These are phyloP conservation scores for Trisateles emortualis DNA, from an alignment of 2,888 invertebrate genomes.

Conservation along the genomic window DNA sequence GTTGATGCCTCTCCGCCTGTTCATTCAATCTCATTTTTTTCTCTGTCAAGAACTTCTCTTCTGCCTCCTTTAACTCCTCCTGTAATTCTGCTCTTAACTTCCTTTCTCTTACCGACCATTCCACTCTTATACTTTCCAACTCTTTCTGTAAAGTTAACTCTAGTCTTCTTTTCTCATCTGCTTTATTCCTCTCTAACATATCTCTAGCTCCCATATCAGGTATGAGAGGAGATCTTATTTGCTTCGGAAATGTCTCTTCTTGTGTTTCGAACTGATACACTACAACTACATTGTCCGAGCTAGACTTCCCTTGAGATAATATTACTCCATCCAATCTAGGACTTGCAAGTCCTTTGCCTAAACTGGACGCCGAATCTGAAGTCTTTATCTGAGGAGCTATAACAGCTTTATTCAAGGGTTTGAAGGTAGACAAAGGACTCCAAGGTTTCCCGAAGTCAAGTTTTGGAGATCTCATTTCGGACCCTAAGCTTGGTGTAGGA, in stretches of 20 bases:
- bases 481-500: slow-evolving; percentile 66
- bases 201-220: slow-evolving; percentile 76
- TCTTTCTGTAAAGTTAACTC: slow-evolving; percentile 81
- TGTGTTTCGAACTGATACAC: slow-evolving; percentile 80
- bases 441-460: slow-evolving; percentile 72
- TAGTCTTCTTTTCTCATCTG: slow-evolving; percentile 74
- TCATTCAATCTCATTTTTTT: slow-evolving; percentile 76
- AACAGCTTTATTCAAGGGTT: slow-evolving; percentile 65
- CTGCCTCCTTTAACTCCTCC: slow-evolving; percentile 81
- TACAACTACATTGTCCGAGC: slow-evolving; percentile 78
- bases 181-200: slow-evolving; percentile 76
- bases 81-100: slow-evolving; percentile 84
- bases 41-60: slow-evolving; percentile 76
- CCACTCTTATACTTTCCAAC: slow-evolving; percentile 84
- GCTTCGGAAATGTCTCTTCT: slow-evolving; percentile 65
- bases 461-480: slow-evolving; percentile 69
- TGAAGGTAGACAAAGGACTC: slow-evolving; percentile 74
- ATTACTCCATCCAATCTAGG: slow-evolving; percentile 80
- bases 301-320: slow-evolving; percentile 79
- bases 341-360: slow-evolving; percentile 69
- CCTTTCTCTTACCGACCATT: slow-evolving; percentile 86
- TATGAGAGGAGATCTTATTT: slow-evolving; percentile 71
- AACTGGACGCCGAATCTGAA: slow-evolving; percentile 70
- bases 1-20: slow-evolving; percentile 76
- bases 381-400: slow-evolving; percentile 64